Base-by-base conservation (phyloP, 1,140 invertebrate species). In the Venustaconcha ellipsiformis region DNA sequence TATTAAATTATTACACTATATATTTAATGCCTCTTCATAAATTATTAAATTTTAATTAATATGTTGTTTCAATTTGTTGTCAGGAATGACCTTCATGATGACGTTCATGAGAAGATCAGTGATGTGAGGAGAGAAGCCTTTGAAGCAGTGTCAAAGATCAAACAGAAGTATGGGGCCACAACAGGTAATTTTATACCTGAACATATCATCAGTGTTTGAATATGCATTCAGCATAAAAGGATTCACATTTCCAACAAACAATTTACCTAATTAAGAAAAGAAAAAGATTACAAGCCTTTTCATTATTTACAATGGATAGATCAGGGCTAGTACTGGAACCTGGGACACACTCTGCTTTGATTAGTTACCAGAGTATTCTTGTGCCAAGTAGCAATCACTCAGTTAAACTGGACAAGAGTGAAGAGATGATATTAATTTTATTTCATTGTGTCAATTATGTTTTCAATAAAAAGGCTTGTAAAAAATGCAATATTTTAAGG, bases 21-120 rank as follows among this genome's bases (percentile, higher is more conserved):
- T 56, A 57, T 55, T n/a, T 57, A 14, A 48, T 48, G 37, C 37
- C 37, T 8, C 37, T 48, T 48, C 11, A 11, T 48, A 48, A 48
- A 48, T 48, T 65, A 57, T 17, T 56, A 48, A 65, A 20, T n/a
- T 14, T 74, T 20, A 26, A 30, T n/a, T 30, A 14, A 37, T n/a
- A 60, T 12, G 14, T 55, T 60, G 14, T 62, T 62, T 59, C 17
- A 72, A 59, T 48, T 17, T 15, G 60, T 58, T 77, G 76, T 13
- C 68, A 88, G 88, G 72, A 79, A 83, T 72, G 84, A 88, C 18
- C 69, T 89, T 14, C 81, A 84, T 78, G 84, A 87, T 68, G 84
- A 88, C 67, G 84, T 88, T 14, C 75, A 76, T 74, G 84, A 83
- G 37, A 87, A 85, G 77, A 87, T 89, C 17, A 79, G 74, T 30